Conservation (phyloP, 1,140 invertebrate species). For the Brachionus sp. region DNA sequence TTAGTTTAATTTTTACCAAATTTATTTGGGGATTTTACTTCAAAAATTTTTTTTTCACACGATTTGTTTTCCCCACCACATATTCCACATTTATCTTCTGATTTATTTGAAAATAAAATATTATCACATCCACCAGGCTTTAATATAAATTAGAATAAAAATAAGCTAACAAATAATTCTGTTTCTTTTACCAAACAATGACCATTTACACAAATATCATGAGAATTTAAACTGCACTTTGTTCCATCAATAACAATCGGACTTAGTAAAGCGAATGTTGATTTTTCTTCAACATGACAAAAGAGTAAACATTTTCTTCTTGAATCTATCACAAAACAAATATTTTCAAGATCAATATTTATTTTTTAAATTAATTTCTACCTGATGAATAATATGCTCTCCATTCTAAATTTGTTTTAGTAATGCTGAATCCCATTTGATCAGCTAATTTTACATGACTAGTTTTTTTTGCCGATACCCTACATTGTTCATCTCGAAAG, state of each 20-base stretch:
- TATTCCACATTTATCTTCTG: conserved; percentile 37
- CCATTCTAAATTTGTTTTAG: neutral
- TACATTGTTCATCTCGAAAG: conserved; percentile 39
- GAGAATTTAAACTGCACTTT: conserved; percentile 24
- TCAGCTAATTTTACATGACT: neutral
- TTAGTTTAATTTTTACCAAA: neutral
- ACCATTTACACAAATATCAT: conserved; percentile 46
- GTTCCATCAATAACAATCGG: conserved; percentile 42
- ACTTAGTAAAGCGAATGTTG: neutral
- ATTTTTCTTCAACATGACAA: conserved; percentile 15
- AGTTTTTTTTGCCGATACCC: neutral
- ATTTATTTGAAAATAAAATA: conserved; percentile 10
- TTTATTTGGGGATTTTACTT: neutral
- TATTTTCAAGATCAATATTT: neutral
- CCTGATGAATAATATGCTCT: conserved; percentile 33
- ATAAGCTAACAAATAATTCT: neutral
- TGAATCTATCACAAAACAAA: neutral
- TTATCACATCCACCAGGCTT: conserved; percentile 44
- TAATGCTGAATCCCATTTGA: conserved; percentile 33
- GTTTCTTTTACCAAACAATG: conserved; percentile 11
- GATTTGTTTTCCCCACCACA: conserved; percentile 36
- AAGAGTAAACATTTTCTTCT: conserved; percentile 26
- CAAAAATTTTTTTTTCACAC: neutral
- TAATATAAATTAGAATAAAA: neutral
- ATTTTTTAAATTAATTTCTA: neutral